These are phyloP conservation scores for Thalassoma bifasciatum DNA, from an alignment of 2,113 vertebrate genomes.

Conservation along the genomic window DNA sequence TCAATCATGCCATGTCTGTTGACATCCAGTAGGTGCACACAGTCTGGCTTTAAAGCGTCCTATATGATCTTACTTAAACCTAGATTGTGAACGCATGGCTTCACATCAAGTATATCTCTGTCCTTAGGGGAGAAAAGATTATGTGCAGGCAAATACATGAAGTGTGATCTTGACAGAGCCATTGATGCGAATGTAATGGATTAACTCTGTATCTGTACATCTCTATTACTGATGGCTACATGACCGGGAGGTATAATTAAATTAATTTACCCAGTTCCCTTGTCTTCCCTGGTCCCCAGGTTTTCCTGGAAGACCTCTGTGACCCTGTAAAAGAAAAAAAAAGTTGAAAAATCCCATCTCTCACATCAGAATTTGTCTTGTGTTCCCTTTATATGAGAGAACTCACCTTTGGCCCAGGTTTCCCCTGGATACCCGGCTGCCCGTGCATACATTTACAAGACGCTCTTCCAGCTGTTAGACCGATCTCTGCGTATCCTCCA, in stretches of 20 bases:
- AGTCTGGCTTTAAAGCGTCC: no score
- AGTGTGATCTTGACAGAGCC: no score
- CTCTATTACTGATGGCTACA: neutral
- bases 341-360: constrained; percentile 9
- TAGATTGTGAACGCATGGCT: no score
- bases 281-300: constrained; percentile 70
- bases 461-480: constrained; percentile 64
- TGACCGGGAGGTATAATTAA: neutral
- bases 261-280: constrained; percentile 79
- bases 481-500: constrained; percentile 79
- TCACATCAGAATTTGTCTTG: neutral
- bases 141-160: no score
- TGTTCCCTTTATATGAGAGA: neutral
- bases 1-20: no score
- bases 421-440: constrained; percentile 70
- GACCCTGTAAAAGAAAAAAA: constrained; percentile 75
- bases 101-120: no score
- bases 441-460: constrained; percentile 79
- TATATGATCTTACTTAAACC: no score
- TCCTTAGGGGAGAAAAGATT: no score
- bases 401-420: constrained; percentile 75
- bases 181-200: no score
- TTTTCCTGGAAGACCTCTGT: constrained; percentile 80
- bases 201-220: no score
- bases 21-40: no score